These are phyloP conservation scores for Pegea sp. DNA, from an alignment of 23 tunicate genomes.

Conservation along the genomic window DNA sequence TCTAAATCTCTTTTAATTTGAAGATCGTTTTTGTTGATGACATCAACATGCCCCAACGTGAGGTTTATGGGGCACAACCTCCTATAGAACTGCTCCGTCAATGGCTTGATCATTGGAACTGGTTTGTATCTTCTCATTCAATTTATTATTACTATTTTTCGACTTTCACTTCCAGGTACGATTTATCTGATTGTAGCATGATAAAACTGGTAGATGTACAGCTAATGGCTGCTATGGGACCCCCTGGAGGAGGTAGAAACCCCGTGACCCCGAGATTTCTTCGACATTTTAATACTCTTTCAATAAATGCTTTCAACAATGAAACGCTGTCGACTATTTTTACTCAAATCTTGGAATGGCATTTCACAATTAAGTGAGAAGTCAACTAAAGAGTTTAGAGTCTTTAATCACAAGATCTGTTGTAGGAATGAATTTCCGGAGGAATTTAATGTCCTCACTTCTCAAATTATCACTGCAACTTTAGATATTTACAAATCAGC, in stretches of 20 bases:
- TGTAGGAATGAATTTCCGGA: constrained; percentile 12
- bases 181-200: constrained; percentile 63
- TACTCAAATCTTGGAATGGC: constrained; percentile 71
- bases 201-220: constrained; percentile 74
- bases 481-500: constrained; percentile 37
- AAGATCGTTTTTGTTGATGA: constrained; percentile 93
- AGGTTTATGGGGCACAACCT: constrained; percentile 90
- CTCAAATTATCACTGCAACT: constrained; percentile 13
- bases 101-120: constrained; percentile 98
- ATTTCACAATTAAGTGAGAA: constrained; percentile 62
- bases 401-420: no score
- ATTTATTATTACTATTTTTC: not conserved
- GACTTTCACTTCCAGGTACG: constrained; percentile 39
- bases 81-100: constrained; percentile 90
- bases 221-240: constrained; percentile 99
- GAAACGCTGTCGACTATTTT: constrained; percentile 74
- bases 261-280: constrained; percentile 83
- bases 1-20: no score
- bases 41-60: constrained; percentile 96
- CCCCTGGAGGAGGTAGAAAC: constrained; percentile 98
- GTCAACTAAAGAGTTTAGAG: no score
- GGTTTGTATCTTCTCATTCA: constrained; percentile 17
- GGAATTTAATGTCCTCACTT: constrained; percentile 6
- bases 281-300: constrained; percentile 88
- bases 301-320: constrained; percentile 81